phyloP scores from a whole-genome alignment of 2,888 invertebrate species.

The Perizoma flavofasciatum region DNA sequence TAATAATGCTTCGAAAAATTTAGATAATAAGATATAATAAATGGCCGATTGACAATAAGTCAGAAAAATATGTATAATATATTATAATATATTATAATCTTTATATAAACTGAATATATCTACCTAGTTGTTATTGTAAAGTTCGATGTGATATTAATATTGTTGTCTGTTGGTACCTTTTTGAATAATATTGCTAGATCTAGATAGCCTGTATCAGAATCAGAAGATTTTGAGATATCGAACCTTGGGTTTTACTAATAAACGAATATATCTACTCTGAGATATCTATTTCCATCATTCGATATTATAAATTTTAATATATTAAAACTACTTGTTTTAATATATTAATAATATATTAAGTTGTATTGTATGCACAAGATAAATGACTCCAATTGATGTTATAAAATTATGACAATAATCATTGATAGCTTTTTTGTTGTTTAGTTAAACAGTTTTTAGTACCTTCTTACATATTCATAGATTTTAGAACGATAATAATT shows the following conservation, averaged over 20 bases:
- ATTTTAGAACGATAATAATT: slow-evolving; percentile 1
- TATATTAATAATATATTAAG: neutral
- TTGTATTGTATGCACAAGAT: slow-evolving; percentile 34
- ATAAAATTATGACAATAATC: slow-evolving; percentile 33
- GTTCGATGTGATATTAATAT: slow-evolving; percentile 56
- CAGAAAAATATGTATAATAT: slow-evolving; percentile 3
- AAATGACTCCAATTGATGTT: slow-evolving; percentile 49
- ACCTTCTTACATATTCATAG: slow-evolving; percentile 12
- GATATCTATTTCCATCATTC: no score
- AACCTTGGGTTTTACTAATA: no score
- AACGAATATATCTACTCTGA: no score
- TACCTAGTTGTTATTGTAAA: slow-evolving; percentile 40
- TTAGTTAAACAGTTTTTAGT: slow-evolving; percentile 2
- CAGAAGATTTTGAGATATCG: no score
- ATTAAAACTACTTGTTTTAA: neutral
- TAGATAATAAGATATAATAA: slow-evolving; percentile 5
- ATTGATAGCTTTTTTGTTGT: slow-evolving; percentile 14
- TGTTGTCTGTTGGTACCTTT: slow-evolving; percentile 50
- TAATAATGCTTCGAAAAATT: slow-evolving; percentile 3
- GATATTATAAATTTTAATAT: neutral
- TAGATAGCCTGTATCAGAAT: slow-evolving; percentile 12
- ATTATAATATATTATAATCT: slow-evolving; percentile 2
- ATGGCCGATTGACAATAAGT: slow-evolving; percentile 10
- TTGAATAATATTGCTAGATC: slow-evolving; percentile 34
- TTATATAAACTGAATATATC: slow-evolving; percentile 1